Base-by-base conservation (phyloP, 1,140 invertebrate species). In the Calycopis cecrops region DNA sequence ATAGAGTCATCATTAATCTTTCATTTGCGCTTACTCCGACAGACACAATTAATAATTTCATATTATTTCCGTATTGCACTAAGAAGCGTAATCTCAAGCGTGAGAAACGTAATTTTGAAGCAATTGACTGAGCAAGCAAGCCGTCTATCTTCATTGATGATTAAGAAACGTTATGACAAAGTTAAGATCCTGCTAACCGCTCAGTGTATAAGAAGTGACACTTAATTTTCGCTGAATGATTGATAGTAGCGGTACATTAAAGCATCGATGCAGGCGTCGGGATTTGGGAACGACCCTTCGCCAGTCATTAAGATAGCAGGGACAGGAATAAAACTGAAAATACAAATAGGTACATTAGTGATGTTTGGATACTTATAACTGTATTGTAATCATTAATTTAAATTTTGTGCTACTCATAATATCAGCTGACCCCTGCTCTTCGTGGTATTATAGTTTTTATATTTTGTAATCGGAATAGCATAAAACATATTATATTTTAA, bases 221-320 rank as follows among this genome's bases (percentile, higher is more conserved):
- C 40, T 44, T 44, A 33, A 48, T 42, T 57, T 37, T 40, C 38
- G 28, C 33, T 21, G 42, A 34, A 66, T 69, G 60, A 69, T 54
- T 60, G 44, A 57, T 55, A 47, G 35, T 50, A 33, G 34, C 50
- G 55, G 40, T 59, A 63, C 71, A 72, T 70, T 64, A 76, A 55
- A 48, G 55, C 35, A 48, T 37, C 48, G 28, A 48, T 10, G 49
- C 35, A 55, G 35, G 52, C 50, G 53, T 56, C 53, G 11, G 52
- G 48, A 44, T 50, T 55, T 44, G 52, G 57, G 55, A 52, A 33
- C 35, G 40, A 48, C 52, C 51, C 56, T 52, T 60, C 55, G 58
- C 57, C 58, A 51, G 52, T 66, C 60, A 66, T 66, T 66, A 66
- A 62, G 60, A 66, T 60, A 60, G 47, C 28, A 54, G 55, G 42